A percentile compares a stretch with the other conserved stretches of the same genome.
These are phyloP conservation scores for Pipistrellus pipistrellus DNA, from an alignment of 2,797 vertebrate genomes.

Conservation along the genomic window DNA sequence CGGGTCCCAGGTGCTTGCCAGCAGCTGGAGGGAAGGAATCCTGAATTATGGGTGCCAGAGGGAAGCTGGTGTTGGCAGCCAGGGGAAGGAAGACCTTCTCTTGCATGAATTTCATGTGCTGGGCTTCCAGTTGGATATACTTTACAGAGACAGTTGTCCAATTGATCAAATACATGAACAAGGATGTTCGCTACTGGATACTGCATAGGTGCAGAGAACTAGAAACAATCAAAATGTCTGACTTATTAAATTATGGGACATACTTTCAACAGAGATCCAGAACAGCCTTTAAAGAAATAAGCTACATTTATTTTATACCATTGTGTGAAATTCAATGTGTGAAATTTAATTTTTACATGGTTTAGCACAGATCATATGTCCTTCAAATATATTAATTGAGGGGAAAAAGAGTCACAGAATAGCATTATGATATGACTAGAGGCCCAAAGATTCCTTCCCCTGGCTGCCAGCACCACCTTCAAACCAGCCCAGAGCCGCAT, in stretches of 20 bases:
- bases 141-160: neutral
- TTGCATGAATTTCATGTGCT: too few species aligned
- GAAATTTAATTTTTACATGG: neutral
- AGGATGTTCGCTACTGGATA: neutral
- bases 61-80: too few species aligned
- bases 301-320: neutral
- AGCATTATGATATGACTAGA: neutral
- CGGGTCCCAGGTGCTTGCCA: too few species aligned
- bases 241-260: neutral
- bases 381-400: neutral
- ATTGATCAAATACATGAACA: neutral
- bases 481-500: too few species aligned
- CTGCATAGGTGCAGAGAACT: neutral
- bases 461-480: too few species aligned
- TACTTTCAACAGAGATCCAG: neutral
- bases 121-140: neutral
- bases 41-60: too few species aligned
- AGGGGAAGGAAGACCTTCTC: too few species aligned
- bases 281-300: neutral
- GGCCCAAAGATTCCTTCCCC: too few species aligned
- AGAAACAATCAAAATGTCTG: constrained; percentile 41
- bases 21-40: too few species aligned
- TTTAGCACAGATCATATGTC: neutral
- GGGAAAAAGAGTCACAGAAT: neutral
- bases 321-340: too few species aligned